Percentiles rank a stretch among this genome's conserved stretches.
Conservation (phyloP, 2,797 vertebrate genomes). For the Channa striata region DNA sequence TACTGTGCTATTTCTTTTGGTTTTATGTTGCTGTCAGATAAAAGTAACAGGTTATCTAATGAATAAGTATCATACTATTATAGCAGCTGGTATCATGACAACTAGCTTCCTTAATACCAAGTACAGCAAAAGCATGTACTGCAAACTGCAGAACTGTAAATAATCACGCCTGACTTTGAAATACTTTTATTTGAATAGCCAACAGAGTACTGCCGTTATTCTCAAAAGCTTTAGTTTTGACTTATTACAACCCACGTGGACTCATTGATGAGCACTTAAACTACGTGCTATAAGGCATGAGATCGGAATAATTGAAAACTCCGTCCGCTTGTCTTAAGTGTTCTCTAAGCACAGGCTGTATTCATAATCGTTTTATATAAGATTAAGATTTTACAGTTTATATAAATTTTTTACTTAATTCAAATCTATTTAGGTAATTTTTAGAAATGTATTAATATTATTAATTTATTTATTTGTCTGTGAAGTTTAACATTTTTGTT, state of each 20-base stretch:
- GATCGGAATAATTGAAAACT: conserved; percentile 68
- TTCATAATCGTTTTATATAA: conserved; percentile 62
- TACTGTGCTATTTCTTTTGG: background rate
- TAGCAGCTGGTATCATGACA: conserved; percentile 27
- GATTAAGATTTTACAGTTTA: too few relatives aligned
- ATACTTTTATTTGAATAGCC: conserved; percentile 18
- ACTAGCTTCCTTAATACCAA: conserved; percentile 8
- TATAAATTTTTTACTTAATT: background rate
- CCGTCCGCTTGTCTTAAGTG: conserved; percentile 58
- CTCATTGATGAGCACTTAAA: conserved; percentile 70
- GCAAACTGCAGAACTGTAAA: too few relatives aligned
- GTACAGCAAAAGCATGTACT: too few relatives aligned
- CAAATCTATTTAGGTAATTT: background rate
- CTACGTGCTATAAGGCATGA: conserved; percentile 73
- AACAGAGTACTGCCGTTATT: conserved; percentile 29
- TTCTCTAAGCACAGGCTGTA: conserved; percentile 55
- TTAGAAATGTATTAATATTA: too few relatives aligned
- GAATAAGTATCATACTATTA: conserved; percentile 33
- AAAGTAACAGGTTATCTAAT: conserved; percentile 43
- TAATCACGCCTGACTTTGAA: background rate
- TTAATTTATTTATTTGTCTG: too few relatives aligned
- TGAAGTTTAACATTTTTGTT: too few relatives aligned
- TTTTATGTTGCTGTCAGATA: conserved; percentile 14
- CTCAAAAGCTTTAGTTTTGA: conserved; percentile 34
- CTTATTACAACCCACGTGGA: conserved; percentile 50